phyloP scores from a whole-genome alignment of 2,797 vertebrate genomes.

The Pangasius sanitwongsei region DNA sequence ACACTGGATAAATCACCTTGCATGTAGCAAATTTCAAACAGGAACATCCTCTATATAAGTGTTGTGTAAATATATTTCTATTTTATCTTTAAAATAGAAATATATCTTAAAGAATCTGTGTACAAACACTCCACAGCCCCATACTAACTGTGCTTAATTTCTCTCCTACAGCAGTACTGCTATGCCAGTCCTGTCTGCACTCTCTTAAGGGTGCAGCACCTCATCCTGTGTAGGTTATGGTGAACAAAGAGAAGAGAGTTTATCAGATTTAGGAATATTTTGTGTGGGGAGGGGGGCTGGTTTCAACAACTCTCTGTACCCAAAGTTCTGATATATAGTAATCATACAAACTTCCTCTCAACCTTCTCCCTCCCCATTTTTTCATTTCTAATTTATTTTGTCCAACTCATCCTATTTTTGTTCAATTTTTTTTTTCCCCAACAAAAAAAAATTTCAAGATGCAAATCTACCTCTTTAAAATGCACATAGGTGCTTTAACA shows the following conservation, averaged over 20 bases:
- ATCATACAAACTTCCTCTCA: conserved; percentile 13
- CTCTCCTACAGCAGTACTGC: conserved; percentile 99
- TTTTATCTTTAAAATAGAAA: conserved; percentile 83
- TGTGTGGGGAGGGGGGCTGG: conserved; percentile 24
- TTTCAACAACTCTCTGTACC: conserved; percentile 41
- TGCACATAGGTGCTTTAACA: conserved; percentile 13
- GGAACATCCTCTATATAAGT: conserved; percentile 85
- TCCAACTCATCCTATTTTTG: conserved; percentile 25
- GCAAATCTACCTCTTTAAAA: conserved; percentile 14
- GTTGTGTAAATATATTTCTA: conserved; percentile 84
- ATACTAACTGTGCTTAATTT: conserved; percentile 99
- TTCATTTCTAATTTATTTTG: conserved; percentile 25
- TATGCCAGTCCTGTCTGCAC: conserved; percentile 99
- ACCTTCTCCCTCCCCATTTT: conserved; percentile 11
- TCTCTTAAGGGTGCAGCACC: conserved; percentile 99
- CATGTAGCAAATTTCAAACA: conserved; percentile 75
- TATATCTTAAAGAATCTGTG: conserved; percentile 84
- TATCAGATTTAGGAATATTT: conserved; percentile 54
- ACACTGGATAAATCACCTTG: conserved; percentile 61
- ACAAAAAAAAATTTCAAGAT: background rate
- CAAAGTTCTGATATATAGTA: conserved; percentile 24
- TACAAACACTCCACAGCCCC: conserved; percentile 99
- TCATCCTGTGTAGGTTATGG: conserved; percentile 99
- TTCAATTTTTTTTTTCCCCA: background rate
- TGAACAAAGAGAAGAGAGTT: conserved; percentile 89